These are phyloP conservation scores for Clanis bilineata DNA, from an alignment of 2,888 invertebrate genomes.

Conservation along the genomic window DNA sequence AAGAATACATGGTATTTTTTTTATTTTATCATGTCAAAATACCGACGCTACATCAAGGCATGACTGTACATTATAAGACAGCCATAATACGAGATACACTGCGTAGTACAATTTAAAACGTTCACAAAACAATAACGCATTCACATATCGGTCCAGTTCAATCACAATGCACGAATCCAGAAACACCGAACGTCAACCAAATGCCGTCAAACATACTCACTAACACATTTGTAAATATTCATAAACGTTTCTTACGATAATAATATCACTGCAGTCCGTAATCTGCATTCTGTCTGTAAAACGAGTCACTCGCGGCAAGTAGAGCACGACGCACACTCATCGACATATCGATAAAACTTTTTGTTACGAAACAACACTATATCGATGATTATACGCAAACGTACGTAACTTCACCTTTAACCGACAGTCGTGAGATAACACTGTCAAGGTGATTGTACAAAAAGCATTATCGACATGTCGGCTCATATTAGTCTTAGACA, in stretches of 20 bases:
- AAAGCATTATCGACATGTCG: background rate
- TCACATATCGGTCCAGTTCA: background rate
- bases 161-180: background rate
- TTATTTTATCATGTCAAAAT: background rate
- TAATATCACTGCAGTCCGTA: slow-evolving; percentile 38
- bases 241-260: slow-evolving; percentile 18
- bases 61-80: background rate
- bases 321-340: background rate
- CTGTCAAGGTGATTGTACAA: background rate
- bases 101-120: background rate
- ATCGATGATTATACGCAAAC: background rate
- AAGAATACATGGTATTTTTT: background rate
- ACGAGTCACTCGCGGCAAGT: background rate
- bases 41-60: background rate
- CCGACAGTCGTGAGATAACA: background rate
- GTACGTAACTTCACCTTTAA: background rate
- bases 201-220: background rate
- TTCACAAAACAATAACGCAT: background rate
- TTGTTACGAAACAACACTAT: too few relatives aligned
- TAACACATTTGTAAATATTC: slow-evolving; percentile 29
- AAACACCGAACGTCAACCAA: background rate
- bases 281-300: slow-evolving; percentile 21
- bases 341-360: background rate
- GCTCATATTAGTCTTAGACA: too few relatives aligned
- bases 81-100: background rate